A percentile compares a stretch with the other conserved stretches of the same genome.
These are phyloP conservation scores for Erebia aethiops DNA, from an alignment of 2,888 invertebrate genomes.

Conservation along the genomic window DNA sequence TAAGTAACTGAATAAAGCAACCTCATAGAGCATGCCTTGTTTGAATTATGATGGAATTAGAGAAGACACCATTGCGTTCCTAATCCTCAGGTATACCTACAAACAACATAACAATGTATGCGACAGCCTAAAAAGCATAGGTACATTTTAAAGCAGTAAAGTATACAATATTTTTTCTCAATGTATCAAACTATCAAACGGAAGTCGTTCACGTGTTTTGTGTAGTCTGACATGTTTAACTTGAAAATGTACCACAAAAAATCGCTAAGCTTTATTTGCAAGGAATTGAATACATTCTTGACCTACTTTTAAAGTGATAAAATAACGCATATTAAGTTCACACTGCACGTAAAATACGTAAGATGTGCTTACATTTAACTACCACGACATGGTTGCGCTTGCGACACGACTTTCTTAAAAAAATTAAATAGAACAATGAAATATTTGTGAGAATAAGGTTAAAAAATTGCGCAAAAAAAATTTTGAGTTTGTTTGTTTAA, in stretches of 20 bases:
- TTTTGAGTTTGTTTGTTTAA: not conserved
- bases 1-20: no score
- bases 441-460: no score
- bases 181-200: not conserved
- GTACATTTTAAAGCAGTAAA: not conserved
- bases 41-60: no score
- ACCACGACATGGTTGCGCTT: not conserved
- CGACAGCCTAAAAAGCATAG: no score
- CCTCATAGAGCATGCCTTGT: no score
- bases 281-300: slow-evolving; percentile 24
- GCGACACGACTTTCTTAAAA: not conserved
- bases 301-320: slow-evolving; percentile 21
- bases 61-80: no score
- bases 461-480: not conserved
- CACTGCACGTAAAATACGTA: slow-evolving; percentile 13
- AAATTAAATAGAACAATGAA: not conserved
- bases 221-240: slow-evolving; percentile 6
- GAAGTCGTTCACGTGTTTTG: slow-evolving; percentile 13
- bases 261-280: slow-evolving; percentile 18
- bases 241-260: slow-evolving; percentile 14
- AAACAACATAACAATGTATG: no score
- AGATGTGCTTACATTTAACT: not conserved
- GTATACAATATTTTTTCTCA: not conserved
- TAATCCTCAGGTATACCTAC: no score
- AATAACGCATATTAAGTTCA: slow-evolving; percentile 24